Base-by-base conservation (phyloP, 1,140 invertebrate genomes). In the Drosophila ogumai region DNA sequence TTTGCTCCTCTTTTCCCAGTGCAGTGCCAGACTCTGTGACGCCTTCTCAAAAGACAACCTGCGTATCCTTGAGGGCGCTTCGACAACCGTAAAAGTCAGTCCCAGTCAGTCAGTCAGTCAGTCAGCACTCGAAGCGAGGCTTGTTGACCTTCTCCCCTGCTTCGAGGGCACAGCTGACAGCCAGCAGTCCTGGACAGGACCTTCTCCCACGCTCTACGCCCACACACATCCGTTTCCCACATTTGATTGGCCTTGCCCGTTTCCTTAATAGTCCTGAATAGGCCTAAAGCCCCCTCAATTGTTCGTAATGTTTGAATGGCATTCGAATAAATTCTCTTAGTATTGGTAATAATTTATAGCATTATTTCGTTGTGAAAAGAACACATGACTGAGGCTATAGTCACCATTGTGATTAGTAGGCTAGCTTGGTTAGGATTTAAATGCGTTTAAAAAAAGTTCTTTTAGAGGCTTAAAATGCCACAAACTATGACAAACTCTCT, bases 111-210 rank as follows among this genome's bases (percentile, higher is more conserved):
- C 44, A 49, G 36, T n/a, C 34, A 46, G 63, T 49, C 25, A 50
- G 46, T 15, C 13, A 28, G 46, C 49, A 32, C n/a, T 50, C 49
- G 49, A 12, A 6, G 28, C 31, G n/a, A 47, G 44, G 66, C 75
- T 49, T 43, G 63, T 79, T 82, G 82, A 86, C 82, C 82, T 87
- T 87, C 60, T 79, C 31, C 36, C 50, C 63, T 68, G 65, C 64
- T 47, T 69, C 69, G 79, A 82, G 79, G 79, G 19, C 50, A 54
- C 15, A 31, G 43, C 13, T 22, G 36, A 47, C 32, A 55, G 43
- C 2, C 19, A 34, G 59, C 43, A 19, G 69, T 55, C 22, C 43
- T 49, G 40, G 49, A 71, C 68, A 58, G 68, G 66, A 69, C 52
- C 65, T 50, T 36, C 68, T 56, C 36, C 43, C 36, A 72, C 68